A percentile compares a stretch with the other conserved stretches of the same genome.
These are phyloP conservation scores for Megaustenia siamemsis DNA, from an alignment of 2,888 invertebrate species.

Conservation along the genomic window DNA sequence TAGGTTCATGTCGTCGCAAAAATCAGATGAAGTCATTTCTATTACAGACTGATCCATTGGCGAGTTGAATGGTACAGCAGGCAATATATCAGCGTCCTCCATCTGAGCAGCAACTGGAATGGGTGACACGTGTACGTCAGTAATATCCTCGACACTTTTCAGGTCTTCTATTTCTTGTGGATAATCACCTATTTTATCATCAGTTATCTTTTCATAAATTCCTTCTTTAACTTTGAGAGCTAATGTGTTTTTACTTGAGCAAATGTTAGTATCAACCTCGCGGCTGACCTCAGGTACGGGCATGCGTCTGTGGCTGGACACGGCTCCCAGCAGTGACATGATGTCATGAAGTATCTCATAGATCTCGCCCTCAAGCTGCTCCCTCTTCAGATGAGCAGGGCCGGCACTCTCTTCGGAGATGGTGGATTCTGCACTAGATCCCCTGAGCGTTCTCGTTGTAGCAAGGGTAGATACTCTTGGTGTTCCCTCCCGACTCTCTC, in stretches of 20 bases:
- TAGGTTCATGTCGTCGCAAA: not conserved
- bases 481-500: conserved; percentile 36
- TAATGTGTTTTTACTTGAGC: not conserved
- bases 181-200: not conserved
- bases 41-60: conserved; percentile 13
- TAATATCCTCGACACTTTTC: not conserved
- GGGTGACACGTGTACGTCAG: not conserved
- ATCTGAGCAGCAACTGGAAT: not conserved
- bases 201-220: not conserved
- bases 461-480: not conserved
- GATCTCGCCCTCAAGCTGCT: conserved; percentile 57
- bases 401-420: conserved; percentile 1
- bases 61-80: conserved; percentile 25
- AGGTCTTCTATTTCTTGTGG: not conserved
- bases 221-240: too few species aligned
- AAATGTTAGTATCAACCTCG: not conserved
- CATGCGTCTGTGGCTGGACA: not conserved
- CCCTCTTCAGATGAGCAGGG: not conserved
- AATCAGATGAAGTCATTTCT: not conserved
- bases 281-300: not conserved
- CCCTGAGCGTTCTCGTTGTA: not conserved
- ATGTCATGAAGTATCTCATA: conserved; percentile 58
- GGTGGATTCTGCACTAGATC: not conserved
- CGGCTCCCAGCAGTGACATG: conserved; percentile 51
- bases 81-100: conserved; percentile 11